These are phyloP conservation scores for Mizuhopecten yessoensis DNA, from an alignment of 1,140 invertebrate species.

Conservation along the genomic window DNA sequence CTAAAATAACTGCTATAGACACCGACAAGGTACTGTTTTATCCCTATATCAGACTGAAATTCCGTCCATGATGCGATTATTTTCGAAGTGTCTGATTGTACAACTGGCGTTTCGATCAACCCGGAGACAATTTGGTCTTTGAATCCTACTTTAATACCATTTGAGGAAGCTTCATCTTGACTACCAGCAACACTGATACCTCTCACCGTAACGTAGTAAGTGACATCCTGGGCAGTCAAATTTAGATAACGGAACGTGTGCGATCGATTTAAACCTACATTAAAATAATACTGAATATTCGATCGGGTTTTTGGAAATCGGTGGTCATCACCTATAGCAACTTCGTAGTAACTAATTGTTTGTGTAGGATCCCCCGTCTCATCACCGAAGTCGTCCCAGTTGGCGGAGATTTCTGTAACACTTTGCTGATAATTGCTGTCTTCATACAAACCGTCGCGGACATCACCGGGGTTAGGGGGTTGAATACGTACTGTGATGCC, in stretches of 20 bases:
- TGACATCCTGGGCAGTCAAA: conserved; percentile 64
- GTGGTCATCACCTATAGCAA: conserved; percentile 66
- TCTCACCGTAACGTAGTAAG: conserved; percentile 70
- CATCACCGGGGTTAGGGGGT: conserved; percentile 60
- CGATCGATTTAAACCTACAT: conserved; percentile 65
- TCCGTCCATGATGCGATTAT: conserved; percentile 61
- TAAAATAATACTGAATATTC: conserved; percentile 65
- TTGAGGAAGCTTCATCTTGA: conserved; percentile 63
- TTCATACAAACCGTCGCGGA: conserved; percentile 64
- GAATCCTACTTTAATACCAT: conserved; percentile 70
- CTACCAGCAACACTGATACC: conserved; percentile 67
- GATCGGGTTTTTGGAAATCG: conserved; percentile 49
- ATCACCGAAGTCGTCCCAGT: conserved; percentile 68
- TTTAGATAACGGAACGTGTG: conserved; percentile 64
- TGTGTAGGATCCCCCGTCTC: conserved; percentile 61
- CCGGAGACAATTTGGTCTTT: conserved; percentile 58
- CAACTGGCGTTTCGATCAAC: conserved; percentile 43
- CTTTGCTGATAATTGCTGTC: conserved; percentile 67
- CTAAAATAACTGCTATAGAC: conserved; percentile 8
- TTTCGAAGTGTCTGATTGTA: conserved; percentile 57
- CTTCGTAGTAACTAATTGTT: conserved; percentile 66
- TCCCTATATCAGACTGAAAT: conserved; percentile 67
- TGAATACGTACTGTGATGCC: conserved; percentile 66
- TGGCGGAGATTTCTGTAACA: conserved; percentile 59
- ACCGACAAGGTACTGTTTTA: conserved; percentile 59